Evolutionary conservation across 2,113 vertebrate genomes (phyloP), one percentile per base, ranked within the genome.

Genomic region (Bostrychus sinensis): DNA sequence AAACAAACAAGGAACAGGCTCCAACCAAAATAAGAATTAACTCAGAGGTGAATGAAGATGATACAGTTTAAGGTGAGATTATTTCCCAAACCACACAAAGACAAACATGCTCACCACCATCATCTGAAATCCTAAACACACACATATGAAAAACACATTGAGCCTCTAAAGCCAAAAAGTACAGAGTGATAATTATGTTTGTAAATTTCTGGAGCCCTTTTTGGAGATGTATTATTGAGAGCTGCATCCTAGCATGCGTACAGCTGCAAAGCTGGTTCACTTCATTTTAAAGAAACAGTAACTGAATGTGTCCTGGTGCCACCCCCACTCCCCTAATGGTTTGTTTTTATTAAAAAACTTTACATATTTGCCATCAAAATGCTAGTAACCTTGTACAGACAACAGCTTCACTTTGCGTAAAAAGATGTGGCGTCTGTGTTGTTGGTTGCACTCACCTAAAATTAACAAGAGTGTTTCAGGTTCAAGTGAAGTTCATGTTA

Each of bases 1-100:
- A 89, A 87, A 87, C 79, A 88, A 77, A 83, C 82, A 83, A 10
- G 61, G 16, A 20, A 10, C 43, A 42, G 45, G 50, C 66, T 70
- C 4, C 28, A 82, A 88, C 80, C 84, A 89, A 85, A 88, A 83
- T 80, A 85, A 65, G 58, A 88, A 87, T 86, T 88, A 87, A 54
- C 19, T 39, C 43, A 61, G 80, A 86, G 70, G 67, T 78, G 76
- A 86, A 67, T 75, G 80, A 77, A 62, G 73, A 77, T 64, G 78
- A 62, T 77, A 75, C 73, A 61, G 48, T 17, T 72, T 65, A 72
- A 78, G 12, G 65, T 72, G 68, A 77, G 71, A 64, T 51, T 76
- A 53, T 77, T 81, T 73, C 56, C 39, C 37, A 88, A 88, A 67
- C 75, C 77, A 56, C 73, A 71, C 57, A 75, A 53, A 84, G 55